phyloP scores from a whole-genome alignment of 2,113 vertebrate species.

The Orthonyx spaldingii region DNA sequence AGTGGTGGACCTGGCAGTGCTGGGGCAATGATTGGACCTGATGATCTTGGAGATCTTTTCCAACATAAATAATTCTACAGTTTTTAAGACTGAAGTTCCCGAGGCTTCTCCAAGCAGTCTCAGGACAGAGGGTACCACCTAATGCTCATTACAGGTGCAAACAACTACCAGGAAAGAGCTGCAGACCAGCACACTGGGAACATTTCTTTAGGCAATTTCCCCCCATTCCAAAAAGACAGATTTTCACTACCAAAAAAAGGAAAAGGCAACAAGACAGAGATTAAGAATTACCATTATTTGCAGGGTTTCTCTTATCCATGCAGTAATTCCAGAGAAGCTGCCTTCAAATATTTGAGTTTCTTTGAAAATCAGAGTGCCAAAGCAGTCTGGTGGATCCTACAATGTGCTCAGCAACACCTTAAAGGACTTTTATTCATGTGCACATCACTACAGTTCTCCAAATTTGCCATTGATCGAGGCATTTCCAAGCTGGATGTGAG shows the following conservation, averaged over 20 bases:
- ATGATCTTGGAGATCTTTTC: neutral
- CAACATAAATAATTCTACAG: accelerated
- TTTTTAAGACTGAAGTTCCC: neutral
- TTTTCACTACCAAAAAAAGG: neutral
- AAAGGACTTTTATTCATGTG: neutral
- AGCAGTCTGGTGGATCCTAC: neutral
- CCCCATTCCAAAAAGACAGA: neutral
- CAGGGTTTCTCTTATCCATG: neutral
- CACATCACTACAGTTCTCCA: neutral
- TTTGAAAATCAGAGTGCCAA: neutral
- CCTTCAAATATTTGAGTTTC: neutral
- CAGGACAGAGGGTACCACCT: neutral
- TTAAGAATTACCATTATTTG: neutral
- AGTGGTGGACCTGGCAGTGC: neutral
- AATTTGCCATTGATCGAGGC: neutral
- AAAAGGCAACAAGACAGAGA: neutral
- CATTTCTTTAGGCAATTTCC: neutral
- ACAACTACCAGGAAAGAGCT: neutral
- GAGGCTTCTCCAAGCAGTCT: neutral
- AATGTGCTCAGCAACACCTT: neutral
- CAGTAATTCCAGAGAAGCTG: neutral
- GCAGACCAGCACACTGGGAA: neutral
- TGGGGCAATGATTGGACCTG: neutral
- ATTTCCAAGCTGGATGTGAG: neutral
- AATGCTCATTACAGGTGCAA: neutral